Base-by-base conservation (phyloP, 2,888 invertebrate species). In the Scaptomyza tumidula region DNA sequence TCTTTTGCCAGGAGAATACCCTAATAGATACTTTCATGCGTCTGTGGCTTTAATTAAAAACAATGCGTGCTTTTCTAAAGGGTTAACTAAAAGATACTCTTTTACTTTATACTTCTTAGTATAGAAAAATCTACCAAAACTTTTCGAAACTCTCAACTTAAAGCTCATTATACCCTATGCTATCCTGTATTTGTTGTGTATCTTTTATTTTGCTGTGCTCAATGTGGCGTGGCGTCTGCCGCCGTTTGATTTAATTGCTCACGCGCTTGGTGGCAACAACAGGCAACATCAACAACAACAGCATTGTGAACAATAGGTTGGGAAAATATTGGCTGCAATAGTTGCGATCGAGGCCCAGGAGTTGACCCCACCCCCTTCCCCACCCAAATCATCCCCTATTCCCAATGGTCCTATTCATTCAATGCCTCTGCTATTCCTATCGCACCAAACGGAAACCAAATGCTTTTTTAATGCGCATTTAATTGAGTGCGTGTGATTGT, bases 231-330 rank as follows among this genome's bases (percentile, higher is more conserved):
- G 80, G 83, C 75, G 83, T 88, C 86, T 82, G 88, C 56, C 72
- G 80, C 84, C 69, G 55, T 88, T 84, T 88, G 88, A 84, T 84
- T 84, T 84, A 84, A 88, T 88, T 84, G 80, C 86, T 88, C 83
- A 83, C 80, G 82, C 82, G 68, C 70, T 44, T 50, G 48, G 60
- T 59, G 54, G 48, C 70, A 46, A 24, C 55, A 69, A 35, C 53
- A 54, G 29, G 5, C 54, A 49, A 29, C 54, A 57, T n/a, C 59
- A 62, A 19, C 43, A 43, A 49, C 50, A 60, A 33, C 50, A 60
- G 27, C 50, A 50, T 31, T 39, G 46, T 29, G 52, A 75, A 75
- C 75, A 73, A 75, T 75, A 44, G 58, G 43, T n/a, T 33, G 3
- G 6, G 37, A 13, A 29, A 62, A 68, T 72, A 75, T 77, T 68